These are phyloP conservation scores for Drosophila histrio DNA, from an alignment of 2,888 invertebrate species.

Conservation along the genomic window DNA sequence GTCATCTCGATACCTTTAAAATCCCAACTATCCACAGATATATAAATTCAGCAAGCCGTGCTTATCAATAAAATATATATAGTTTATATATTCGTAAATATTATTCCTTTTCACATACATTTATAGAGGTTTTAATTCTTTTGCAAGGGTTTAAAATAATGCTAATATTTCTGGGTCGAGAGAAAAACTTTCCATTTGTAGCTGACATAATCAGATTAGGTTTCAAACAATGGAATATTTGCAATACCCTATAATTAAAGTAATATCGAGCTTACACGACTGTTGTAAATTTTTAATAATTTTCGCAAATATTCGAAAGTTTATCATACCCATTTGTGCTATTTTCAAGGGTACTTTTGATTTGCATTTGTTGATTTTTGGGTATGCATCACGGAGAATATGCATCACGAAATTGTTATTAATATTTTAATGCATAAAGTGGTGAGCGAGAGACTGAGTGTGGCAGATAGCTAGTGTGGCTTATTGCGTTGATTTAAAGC, in stretches of 20 bases:
- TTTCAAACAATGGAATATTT: background rate
- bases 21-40: too few species aligned
- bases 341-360: conserved; percentile 6
- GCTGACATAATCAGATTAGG: background rate
- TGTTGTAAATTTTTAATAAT: background rate
- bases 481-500: conserved; percentile 54
- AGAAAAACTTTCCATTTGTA: background rate
- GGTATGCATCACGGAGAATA: conserved; percentile 50
- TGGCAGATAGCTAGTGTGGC: conserved; percentile 13
- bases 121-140: background rate
- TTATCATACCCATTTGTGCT: background rate
- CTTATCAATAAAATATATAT: background rate
- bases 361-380: conserved; percentile 36
- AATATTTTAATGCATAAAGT: conserved; percentile 68
- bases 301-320: background rate
- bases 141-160: background rate
- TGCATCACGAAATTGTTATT: conserved; percentile 66
- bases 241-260: background rate
- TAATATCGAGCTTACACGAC: too few species aligned
- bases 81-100: background rate
- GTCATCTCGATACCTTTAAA: too few species aligned
- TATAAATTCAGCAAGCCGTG: background rate
- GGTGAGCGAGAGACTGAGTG: conserved; percentile 13
- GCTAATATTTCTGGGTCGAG: background rate
- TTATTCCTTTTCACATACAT: background rate